These are phyloP conservation scores for Pelobates cultripes DNA, from an alignment of 2,797 vertebrate genomes.

Conservation along the genomic window DNA sequence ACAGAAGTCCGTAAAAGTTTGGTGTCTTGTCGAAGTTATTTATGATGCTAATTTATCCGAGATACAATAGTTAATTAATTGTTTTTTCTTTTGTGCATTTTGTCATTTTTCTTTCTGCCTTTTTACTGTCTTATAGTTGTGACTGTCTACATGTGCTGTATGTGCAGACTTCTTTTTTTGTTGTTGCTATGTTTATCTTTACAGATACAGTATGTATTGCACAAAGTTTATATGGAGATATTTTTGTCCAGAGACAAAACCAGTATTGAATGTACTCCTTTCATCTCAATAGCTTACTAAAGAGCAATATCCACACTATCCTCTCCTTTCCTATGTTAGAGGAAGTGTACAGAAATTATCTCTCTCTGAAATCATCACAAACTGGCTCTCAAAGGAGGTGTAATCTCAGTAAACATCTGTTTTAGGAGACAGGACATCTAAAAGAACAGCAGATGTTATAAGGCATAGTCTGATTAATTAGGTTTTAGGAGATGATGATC, in stretches of 20 bases:
- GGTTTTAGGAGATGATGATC: not conserved
- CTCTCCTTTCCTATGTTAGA: conserved; percentile 13
- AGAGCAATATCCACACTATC: not conserved
- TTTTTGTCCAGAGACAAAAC: conserved; percentile 5
- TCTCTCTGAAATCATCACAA: conserved; percentile 19
- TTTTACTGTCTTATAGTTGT: too few species aligned
- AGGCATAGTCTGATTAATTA: not conserved
- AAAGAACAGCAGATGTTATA: conserved; percentile 15
- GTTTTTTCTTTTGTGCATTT: too few species aligned
- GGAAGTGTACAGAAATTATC: conserved; percentile 31
- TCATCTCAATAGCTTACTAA: conserved; percentile 20
- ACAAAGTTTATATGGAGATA: too few species aligned
- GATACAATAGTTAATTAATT: too few species aligned
- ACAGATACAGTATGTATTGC: too few species aligned
- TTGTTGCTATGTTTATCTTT: too few species aligned
- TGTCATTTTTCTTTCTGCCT: too few species aligned
- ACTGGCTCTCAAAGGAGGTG: not conserved
- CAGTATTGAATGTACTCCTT: conserved; percentile 1
- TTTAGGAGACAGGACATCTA: conserved; percentile 1
- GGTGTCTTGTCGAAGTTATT: too few species aligned
- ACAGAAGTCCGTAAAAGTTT: too few species aligned
- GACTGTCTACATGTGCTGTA: too few species aligned
- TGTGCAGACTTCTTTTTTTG: too few species aligned
- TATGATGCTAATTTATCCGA: too few species aligned
- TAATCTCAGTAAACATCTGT: conserved; percentile 31